phyloP scores from a whole-genome alignment of 1,140 invertebrate genomes.

The Oedothorax gibbosus region DNA sequence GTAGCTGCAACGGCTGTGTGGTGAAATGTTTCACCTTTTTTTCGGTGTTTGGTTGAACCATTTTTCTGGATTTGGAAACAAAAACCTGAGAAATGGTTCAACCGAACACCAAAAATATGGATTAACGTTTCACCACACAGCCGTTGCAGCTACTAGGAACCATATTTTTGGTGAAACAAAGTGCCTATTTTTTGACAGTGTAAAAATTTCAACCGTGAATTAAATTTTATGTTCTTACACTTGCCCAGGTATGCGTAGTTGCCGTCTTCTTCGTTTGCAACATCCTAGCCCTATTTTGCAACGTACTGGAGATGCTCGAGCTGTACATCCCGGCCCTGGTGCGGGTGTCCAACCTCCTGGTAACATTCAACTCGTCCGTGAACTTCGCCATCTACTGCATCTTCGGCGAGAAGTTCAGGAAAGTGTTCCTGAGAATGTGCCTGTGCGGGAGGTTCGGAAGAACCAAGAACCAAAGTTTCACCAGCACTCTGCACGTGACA shows the following conservation, averaged over 20 bases:
- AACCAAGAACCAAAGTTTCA: conserved; percentile 53
- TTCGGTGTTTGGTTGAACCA: too few relatives aligned
- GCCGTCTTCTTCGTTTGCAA: conserved; percentile 92
- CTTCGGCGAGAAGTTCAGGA: conserved; percentile 90
- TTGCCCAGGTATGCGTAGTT: conserved; percentile 77
- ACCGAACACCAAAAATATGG: too few relatives aligned
- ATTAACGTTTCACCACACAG: too few relatives aligned
- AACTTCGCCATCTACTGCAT: conserved; percentile 98
- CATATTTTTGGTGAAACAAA: too few relatives aligned
- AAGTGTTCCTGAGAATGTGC: conserved; percentile 52
- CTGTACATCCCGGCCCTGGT: conserved; percentile 25
- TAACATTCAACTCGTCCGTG: conserved; percentile 95
- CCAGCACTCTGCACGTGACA: conserved; percentile 50
- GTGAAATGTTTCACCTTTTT: too few relatives aligned
- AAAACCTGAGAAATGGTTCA: too few relatives aligned
- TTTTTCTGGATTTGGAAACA: too few relatives aligned
- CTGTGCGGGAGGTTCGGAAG: conserved; percentile 28
- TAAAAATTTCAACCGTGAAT: too few relatives aligned
- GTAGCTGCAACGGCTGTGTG: too few relatives aligned
- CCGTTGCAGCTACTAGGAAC: too few relatives aligned
- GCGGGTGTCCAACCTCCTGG: conserved; percentile 79
- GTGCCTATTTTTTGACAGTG: too few relatives aligned
- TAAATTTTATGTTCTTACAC: too few relatives aligned
- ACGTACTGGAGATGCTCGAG: conserved; percentile 80
- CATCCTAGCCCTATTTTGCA: conserved; percentile 87